These are phyloP conservation scores for Dioctria linearis DNA, from an alignment of 2,888 invertebrate species.

Conservation along the genomic window DNA sequence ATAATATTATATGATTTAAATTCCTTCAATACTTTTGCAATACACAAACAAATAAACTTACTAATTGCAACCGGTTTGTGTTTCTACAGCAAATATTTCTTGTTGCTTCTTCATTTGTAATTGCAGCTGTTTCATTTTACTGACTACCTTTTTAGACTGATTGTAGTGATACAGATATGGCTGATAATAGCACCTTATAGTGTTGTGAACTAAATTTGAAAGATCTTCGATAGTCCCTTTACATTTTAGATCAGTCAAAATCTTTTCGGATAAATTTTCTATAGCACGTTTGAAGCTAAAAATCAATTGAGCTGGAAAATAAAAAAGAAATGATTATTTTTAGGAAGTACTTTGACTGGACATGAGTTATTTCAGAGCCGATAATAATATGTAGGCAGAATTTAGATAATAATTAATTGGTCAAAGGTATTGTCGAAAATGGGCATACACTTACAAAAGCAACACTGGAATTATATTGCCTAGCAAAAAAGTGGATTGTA, in stretches of 20 bases:
- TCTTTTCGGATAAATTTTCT: neutral
- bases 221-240: neutral
- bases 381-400: too few species aligned
- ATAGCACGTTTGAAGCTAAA: neutral
- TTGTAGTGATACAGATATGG: neutral
- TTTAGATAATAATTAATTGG: too few species aligned
- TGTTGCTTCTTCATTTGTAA: conserved; percentile 1
- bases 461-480: too few species aligned
- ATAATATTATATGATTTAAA: neutral
- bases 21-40: neutral
- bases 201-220: neutral
- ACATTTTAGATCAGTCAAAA: neutral
- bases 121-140: neutral
- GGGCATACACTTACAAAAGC: too few species aligned
- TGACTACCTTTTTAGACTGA: neutral
- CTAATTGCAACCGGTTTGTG: neutral
- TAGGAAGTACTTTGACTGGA: too few species aligned
- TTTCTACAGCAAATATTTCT: neutral
- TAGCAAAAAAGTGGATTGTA: too few species aligned
- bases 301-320: neutral
- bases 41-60: neutral
- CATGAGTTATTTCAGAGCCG: too few species aligned
- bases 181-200: neutral
- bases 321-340: neutral
- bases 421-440: too few species aligned